phyloP scores from a whole-genome alignment of 2,113 vertebrate genomes.

The Delphinus delphis region DNA sequence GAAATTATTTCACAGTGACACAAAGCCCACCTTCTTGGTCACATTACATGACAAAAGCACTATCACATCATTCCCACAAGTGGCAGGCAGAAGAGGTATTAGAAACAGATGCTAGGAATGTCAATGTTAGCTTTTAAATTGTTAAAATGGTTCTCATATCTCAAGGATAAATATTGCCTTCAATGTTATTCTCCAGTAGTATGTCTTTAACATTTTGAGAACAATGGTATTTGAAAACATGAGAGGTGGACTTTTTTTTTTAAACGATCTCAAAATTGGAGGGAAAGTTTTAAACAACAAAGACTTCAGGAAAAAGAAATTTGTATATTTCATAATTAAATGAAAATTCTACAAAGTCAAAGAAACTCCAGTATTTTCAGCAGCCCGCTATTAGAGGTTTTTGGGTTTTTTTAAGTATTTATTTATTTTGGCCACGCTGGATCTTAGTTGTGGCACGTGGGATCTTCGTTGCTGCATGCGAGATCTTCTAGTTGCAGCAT shows the following conservation, averaged over 20 bases:
- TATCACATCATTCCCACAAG: background rate
- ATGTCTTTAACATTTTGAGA: background rate
- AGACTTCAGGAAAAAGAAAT: slow-evolving; percentile 9
- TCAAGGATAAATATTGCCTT: background rate
- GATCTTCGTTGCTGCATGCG: no score
- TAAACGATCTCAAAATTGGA: background rate
- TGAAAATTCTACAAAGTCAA: background rate
- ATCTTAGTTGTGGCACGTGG: no score
- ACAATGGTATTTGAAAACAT: background rate
- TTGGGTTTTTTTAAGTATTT: rapidly evolving
- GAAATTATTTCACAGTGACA: background rate
- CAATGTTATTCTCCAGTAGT: background rate
- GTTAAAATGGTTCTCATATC: background rate
- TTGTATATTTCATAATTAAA: background rate
- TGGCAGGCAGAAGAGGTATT: background rate
- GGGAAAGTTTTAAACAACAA: background rate
- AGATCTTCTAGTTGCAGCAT: no score
- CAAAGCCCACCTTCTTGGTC: background rate
- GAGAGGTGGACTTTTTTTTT: background rate
- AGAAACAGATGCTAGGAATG: background rate
- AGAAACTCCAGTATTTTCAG: background rate
- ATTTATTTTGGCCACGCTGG: no score
- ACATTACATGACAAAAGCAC: background rate
- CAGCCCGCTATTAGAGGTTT: background rate
- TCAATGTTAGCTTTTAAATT: background rate